Base-by-base conservation (phyloP, 2,797 vertebrate genomes). In the Scyliorhinus canicula region DNA sequence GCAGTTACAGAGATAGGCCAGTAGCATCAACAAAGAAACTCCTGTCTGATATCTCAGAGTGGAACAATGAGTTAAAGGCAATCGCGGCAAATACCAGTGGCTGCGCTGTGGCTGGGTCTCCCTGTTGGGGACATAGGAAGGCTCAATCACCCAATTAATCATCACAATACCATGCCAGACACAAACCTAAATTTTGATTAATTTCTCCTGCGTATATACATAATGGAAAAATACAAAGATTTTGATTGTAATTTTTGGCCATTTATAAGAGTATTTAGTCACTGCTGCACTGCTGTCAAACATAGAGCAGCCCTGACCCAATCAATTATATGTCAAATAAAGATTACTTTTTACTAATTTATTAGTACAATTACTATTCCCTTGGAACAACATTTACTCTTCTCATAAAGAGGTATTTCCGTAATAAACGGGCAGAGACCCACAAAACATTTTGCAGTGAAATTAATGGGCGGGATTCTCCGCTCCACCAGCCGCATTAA, bases 221-320 rank as follows among this genome's bases (percentile, higher is more conserved):
- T 86, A 55, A 86, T 86, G 84, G 84, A 86, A 86, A n/a, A 86
- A 35, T 55, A 86, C 12, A 86, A 86, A 86, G 26, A 35, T 55
- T 86, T 86, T 86, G 52, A 86, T 50, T 86, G 52, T 35, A 86
- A 55, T 86, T 86, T 35, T 52, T 55, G 4, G 3, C 50, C 52
- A 86, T 86, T 86, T 50, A 86, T 11, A 55, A 31, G 84, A 55
- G 84, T 86, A 86, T 86, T 86, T 35, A 31, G 12, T 35, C 47
- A 86, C 28, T 47, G 14, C 79, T 47, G 9, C 47, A 47, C 44
- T 55, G 84, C 50, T 31, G 47, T 55, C 84, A 86, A 86, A 86
- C 50, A 86, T 31, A 31, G 28, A 11, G 28, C 50, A 86, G 28
- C 47, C 55, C 11, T 5, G 28, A 31, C 11, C 50, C 28, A 86